Base-by-base conservation (phyloP, 2,888 invertebrate species). In the Polylopha cassiicola region DNA sequence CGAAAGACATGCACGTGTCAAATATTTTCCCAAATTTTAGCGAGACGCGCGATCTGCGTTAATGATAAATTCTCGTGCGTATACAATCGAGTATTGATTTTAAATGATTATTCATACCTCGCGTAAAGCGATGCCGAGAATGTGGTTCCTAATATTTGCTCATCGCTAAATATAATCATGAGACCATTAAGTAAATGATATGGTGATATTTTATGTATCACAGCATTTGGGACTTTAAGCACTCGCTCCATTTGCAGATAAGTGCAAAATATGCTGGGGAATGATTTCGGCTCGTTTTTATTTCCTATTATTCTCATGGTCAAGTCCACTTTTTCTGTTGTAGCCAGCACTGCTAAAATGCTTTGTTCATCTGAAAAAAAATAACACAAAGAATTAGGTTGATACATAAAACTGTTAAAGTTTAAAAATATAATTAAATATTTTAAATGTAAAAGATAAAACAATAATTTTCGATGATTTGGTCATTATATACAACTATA, bases 111-210 rank as follows among this genome's bases (percentile, higher is more conserved):
- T 20, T 46, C n/a, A n/a, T 60, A 82, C 84, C 80, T 74, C 47
- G 73, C 61, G 42, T 72, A 61, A 4, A 76, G 59, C 27, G 65
- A 44, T 17, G 75, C 22, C 7, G 43, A 41, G 16, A 51, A 43
- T 7, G 43, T 43, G 37, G n/a, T n/a, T n/a, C n/a, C n/a, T n/a
- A n/a, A n/a, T n/a, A n/a, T n/a, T n/a, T n/a, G n/a, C 7, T 46
- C 31, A 13, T 43, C 50, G 20, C 60, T 37, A 29, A 67, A 53
- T 4, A 69, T 34, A 1, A 80, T 24, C 68, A 77, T 65, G 1
- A 71, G 39, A 0, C 84, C 79, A 59, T 78, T 59, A 1, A 84
- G 52, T 1, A 51, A 42, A 38, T 82, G 77, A 42, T 70, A 70
- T 0, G 78, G 75, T 4, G 72, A 73, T 10, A 51, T 53, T 29